Base-by-base conservation (phyloP, 2,113 vertebrate genomes). In the Sander vitreus region DNA sequence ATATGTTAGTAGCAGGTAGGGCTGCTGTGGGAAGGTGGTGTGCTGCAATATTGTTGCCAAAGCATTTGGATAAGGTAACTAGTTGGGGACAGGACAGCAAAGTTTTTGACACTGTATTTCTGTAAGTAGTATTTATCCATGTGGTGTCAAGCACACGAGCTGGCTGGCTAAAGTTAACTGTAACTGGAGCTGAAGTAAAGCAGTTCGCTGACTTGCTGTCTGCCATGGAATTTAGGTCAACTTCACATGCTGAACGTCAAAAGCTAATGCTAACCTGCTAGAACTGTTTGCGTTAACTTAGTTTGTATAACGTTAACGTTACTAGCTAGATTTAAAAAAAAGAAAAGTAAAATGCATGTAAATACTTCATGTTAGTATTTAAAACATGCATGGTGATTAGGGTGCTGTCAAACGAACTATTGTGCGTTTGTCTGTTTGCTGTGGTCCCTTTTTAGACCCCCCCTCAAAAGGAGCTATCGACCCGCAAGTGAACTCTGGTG, bases 11-110 rank as follows among this genome's bases (percentile, higher is more conserved):
- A 43, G 33, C 59, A 14, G 51, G 65, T 62, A 72, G 36, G 43
- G 62, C 47, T n/a, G 15, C 9, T 18, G 0, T 6, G 19, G 80
- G 27, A 30, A 59, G 64, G 45, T 27, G 59, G 75, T 15, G 72
- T 15, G 15, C 30, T 36, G 5, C 8, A 3, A 13, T 47, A 80
- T 53, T 58, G 55, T 67, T 53, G 43, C 25, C 13, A 57, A 83
- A 78, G 67, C 75, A 59, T 57, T 76, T 65, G 33, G 62, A 67
- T 27, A 85, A 89, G 90, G 91, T 91, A 93, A 90, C 47, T 18
- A n/a, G 0, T 25, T 23, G 21, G 10, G 39, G 54, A 51, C 16
- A 23, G 9, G 1, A 1, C n/a, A 53, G 66, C 45, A 63, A 64
- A 36, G 23, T 67, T 14, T 30, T 10, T 55, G 6, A 47, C 58